A percentile compares a stretch with the other conserved stretches of the same genome.
These are phyloP conservation scores for Aegypius monachus DNA, from an alignment of 2,113 vertebrate species.

Conservation along the genomic window DNA sequence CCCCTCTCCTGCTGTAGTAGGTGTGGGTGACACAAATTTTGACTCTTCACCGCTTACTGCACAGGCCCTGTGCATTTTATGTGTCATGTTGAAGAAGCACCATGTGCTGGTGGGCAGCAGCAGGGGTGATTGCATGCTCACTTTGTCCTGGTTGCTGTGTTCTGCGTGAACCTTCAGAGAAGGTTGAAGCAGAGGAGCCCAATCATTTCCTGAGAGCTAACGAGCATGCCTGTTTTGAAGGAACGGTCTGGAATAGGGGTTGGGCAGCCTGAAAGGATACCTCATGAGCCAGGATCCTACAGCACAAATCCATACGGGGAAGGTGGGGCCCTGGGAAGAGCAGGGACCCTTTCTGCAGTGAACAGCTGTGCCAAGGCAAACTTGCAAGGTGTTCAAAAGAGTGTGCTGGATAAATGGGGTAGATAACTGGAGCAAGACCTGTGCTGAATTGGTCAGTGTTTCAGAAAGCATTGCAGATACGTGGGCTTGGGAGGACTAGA, in stretches of 20 bases:
- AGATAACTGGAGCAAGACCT: neutral
- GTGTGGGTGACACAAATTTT: neutral
- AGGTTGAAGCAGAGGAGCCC: neutral
- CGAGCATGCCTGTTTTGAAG: neutral
- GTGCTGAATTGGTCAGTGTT: neutral
- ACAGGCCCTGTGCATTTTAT: neutral
- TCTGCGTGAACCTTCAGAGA: neutral
- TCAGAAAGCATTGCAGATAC: neutral
- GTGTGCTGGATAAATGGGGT: neutral
- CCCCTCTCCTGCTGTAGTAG: neutral
- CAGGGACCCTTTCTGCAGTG: neutral
- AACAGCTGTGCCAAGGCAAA: neutral
- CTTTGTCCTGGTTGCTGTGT: neutral
- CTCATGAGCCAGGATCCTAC: neutral
- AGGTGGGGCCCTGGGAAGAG: neutral
- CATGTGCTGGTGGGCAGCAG: neutral
- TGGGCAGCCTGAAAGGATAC: neutral
- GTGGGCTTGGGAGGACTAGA: neutral
- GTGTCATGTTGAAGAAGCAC: neutral
- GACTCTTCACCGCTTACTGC: neutral
- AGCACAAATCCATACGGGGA: neutral
- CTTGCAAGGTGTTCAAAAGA: neutral
- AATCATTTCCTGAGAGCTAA: neutral
- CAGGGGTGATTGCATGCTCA: neutral
- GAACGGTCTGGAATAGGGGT: neutral